phyloP scores from a whole-genome alignment of 1,140 invertebrate species.

The Linepithema humile region DNA sequence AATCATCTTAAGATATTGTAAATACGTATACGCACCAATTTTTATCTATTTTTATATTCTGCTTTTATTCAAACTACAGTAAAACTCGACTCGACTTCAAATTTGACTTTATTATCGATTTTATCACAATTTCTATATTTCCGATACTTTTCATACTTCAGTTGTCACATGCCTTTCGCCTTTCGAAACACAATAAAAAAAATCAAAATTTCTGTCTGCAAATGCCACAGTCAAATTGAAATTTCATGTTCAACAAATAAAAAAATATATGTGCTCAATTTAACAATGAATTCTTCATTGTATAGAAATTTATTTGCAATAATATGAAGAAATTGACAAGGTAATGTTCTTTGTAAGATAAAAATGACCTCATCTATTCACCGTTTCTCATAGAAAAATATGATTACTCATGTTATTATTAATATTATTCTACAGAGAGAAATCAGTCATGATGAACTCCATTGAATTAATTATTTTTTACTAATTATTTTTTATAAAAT shows the following conservation, averaged over 20 bases:
- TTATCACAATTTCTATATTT: constrained; percentile 22
- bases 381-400: background rate
- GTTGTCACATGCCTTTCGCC: background rate
- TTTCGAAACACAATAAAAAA: constrained; percentile 3
- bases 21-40: no score
- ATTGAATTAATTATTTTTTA: no score
- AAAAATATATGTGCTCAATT: background rate
- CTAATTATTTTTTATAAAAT: constrained; percentile 1
- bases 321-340: constrained; percentile 43
- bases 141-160: constrained; percentile 13
- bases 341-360: background rate
- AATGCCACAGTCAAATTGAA: constrained; percentile 17
- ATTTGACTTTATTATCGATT: background rate
- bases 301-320: background rate
- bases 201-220: background rate
- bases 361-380: background rate
- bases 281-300: constrained; percentile 21
- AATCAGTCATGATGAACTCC: background rate
- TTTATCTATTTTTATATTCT: background rate
- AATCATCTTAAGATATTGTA: no score
- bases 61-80: background rate
- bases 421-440: background rate
- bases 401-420: background rate
- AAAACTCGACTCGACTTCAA: no score
- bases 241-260: background rate